Evolutionary conservation across 2,113 vertebrate species (phyloP), one percentile per base, ranked within the genome.

Genomic region (Haemorhous mexicanus): DNA sequence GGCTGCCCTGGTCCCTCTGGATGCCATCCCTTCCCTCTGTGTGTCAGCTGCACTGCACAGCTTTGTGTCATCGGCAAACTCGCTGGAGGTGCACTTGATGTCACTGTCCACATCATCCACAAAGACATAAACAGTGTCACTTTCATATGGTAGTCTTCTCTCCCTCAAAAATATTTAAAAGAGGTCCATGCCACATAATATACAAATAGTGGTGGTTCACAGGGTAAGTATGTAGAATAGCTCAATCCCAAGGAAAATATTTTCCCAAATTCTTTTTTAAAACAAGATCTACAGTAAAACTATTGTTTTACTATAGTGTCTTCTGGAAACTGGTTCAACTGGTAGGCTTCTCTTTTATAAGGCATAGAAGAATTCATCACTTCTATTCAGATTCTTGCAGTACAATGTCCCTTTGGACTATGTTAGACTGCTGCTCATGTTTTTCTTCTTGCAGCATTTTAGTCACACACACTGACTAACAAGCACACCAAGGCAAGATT

Each of bases 371-470:
- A 77, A 95, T 93, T 63, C 53, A 81, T 69, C 58, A 56, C 73
- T 95, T 61, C 63, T 88, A 46, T 62, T 74, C 39, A 23, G 21
- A 85, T 21, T 94, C 85, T 92, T 85, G 21, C 80, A 80, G 55
- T 32, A 66, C 80, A 91, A 90, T n/a, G 67, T 94, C 46, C 41
- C 77, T 84, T 87, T 84, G 68, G 68, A 81, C 72, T 75, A 37
- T 10, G 52, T 89, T 4, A 91, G 81, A 55, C 46, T 69, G 41
- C 15, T 52, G 68, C 46, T 93, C 84, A 64, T 74, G 92, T 92
- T 96, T 81, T 86, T 18, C 58, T 95, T 92, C 41, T 89, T 23
- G 16, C 59, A 85, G 78, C 79, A 90, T 44, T 96, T 91, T 37
- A 72, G 79, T 72, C 89, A 69, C 66, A 56, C 13, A 67, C 47